Percentiles rank a stretch among this genome's conserved stretches.
Evolutionary conservation across 2,888 invertebrate genomes (phyloP).

Genomic region (Philhelius pedissequus): DNA sequence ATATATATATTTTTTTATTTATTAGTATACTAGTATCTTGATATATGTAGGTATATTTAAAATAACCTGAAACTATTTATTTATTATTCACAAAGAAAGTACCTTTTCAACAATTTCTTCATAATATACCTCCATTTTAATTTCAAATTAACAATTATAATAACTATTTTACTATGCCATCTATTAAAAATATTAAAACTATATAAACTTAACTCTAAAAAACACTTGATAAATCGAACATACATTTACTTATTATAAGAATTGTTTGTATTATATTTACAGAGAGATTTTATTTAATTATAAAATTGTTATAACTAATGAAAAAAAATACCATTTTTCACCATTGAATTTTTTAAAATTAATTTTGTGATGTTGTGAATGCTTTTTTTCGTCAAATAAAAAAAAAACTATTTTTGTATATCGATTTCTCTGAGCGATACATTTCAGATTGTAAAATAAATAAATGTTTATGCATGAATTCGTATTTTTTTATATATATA

Average conservation of each 20-base stretch:
- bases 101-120: conserved; percentile 55
- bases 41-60: background rate
- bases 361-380: conserved; percentile 62
- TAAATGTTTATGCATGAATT: conserved; percentile 44
- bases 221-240: conserved; percentile 23
- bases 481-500: background rate
- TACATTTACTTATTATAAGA: conserved; percentile 32
- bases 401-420: conserved; percentile 10
- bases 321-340: conserved; percentile 2
- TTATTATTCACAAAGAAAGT: conserved; percentile 48
- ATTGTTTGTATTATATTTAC: conserved; percentile 29
- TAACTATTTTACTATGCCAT: conserved; percentile 37
- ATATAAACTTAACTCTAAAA: background rate
- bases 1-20: background rate
- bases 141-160: conserved; percentile 29
- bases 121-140: conserved; percentile 42
- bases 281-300: conserved; percentile 47
- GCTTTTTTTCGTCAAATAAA: conserved; percentile 38
- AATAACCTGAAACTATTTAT: conserved; percentile 37
- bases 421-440: conserved; percentile 54
- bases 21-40: conserved; percentile 8
- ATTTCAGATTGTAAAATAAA: conserved; percentile 32
- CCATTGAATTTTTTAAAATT: conserved; percentile 5
- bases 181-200: background rate
- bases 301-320: conserved; percentile 8